Conservation (phyloP, 2,888 invertebrate species). For the Leucophora obtusa region DNA sequence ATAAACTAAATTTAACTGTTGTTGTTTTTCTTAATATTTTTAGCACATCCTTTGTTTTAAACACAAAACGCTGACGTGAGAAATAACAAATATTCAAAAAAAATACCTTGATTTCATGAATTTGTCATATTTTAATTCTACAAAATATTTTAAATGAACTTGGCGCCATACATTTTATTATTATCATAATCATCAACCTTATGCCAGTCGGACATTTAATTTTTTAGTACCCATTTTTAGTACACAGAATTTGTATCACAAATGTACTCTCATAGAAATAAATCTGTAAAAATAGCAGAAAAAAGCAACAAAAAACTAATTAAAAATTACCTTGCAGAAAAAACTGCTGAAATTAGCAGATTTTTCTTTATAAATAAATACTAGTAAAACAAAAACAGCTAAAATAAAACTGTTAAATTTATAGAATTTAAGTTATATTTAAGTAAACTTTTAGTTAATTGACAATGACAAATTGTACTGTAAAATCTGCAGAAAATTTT, state of each 20-base stretch:
- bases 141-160: constrained; percentile 35
- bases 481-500: too few relatives aligned
- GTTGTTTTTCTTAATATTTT: constrained; percentile 10
- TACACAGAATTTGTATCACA: constrained; percentile 11
- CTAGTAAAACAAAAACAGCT: too few relatives aligned
- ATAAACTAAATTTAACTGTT: constrained; percentile 48
- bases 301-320: too few relatives aligned
- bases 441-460: too few relatives aligned
- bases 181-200: constrained; percentile 5
- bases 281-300: too few relatives aligned
- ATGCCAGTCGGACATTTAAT: not conserved
- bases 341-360: too few relatives aligned
- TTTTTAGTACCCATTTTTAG: constrained; percentile 11
- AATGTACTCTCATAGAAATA: too few relatives aligned
- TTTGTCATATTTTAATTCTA: constrained; percentile 38
- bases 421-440: too few relatives aligned
- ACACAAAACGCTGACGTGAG: not conserved
- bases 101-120: constrained; percentile 35
- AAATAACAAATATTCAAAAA: constrained; percentile 14
- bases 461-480: too few relatives aligned
- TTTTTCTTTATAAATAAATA: too few relatives aligned
- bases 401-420: too few relatives aligned
- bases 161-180: constrained; percentile 51
- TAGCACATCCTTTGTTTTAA: constrained; percentile 51
- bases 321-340: too few relatives aligned